A percentile compares a stretch with the other conserved stretches of the same genome.
These are phyloP conservation scores for Norana najaformis DNA, from an alignment of 2,888 invertebrate species.

Conservation along the genomic window DNA sequence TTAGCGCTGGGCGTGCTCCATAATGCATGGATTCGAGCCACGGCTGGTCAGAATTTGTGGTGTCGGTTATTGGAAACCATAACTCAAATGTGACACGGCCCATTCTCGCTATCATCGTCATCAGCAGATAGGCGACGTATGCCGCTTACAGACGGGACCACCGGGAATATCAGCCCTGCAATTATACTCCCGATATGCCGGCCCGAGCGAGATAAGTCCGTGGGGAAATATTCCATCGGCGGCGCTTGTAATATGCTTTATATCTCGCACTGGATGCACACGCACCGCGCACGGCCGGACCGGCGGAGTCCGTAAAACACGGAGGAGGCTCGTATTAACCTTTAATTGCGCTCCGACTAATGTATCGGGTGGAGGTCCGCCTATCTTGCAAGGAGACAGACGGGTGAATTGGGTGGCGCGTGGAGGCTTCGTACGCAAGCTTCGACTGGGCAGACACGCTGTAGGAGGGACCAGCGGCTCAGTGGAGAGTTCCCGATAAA, in stretches of 20 bases:
- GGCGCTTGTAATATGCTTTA: constrained; percentile 1
- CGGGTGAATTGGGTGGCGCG: not conserved
- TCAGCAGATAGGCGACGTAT: not conserved
- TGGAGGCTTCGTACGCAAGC: too few relatives aligned
- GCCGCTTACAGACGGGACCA: not conserved
- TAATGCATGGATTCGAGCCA: constrained; percentile 13
- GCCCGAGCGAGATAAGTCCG: not conserved
- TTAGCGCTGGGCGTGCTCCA: not conserved
- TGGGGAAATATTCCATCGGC: constrained; percentile 22
- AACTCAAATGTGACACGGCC: not conserved
- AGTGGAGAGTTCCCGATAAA: constrained; percentile 6
- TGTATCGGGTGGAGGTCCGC: not conserved
- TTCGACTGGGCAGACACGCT: not conserved
- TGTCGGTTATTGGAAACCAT: not conserved
- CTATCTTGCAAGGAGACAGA: not conserved
- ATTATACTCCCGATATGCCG: not conserved
- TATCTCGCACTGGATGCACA: not conserved
- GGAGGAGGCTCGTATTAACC: not conserved
- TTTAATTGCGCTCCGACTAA: constrained; percentile 1
- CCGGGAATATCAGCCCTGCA: not conserved
- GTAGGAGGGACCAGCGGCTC: not conserved
- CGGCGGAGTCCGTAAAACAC: not conserved
- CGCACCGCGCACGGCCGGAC: not conserved
- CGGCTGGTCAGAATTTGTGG: not conserved
- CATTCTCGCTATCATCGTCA: not conserved